A percentile compares a stretch with the other conserved stretches of the same genome.
Evolutionary conservation across 2,797 vertebrate genomes (phyloP).

Genomic region (Loriculus beryllinus): DNA sequence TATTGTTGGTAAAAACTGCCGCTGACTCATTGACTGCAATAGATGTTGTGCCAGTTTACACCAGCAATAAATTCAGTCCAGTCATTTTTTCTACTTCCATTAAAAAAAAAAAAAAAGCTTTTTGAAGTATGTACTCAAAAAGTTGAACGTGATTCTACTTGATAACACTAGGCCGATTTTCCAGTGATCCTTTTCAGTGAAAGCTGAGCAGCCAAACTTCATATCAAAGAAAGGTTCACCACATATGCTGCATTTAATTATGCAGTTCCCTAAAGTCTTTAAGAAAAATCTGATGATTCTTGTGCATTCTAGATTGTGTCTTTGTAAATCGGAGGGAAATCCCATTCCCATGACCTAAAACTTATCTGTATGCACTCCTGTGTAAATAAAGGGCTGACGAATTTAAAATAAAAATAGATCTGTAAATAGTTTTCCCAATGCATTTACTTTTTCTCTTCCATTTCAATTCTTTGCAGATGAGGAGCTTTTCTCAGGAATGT

Average conservation of each 20-base stretch:
- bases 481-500: slow-evolving; percentile 97
- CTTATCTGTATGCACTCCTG: background rate
- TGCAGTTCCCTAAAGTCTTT: background rate
- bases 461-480: slow-evolving; percentile 81
- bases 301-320: background rate
- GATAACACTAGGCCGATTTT: background rate
- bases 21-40: background rate
- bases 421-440: background rate
- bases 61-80: background rate
- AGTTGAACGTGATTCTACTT: background rate
- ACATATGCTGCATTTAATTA: background rate
- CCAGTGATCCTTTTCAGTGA: background rate
- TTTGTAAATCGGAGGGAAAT: background rate
- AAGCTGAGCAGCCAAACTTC: background rate
- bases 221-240: background rate
- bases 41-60: background rate
- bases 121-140: background rate
- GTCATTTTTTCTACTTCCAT: background rate
- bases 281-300: background rate
- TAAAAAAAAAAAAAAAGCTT: background rate
- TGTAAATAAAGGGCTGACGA: background rate
- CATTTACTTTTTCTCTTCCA: background rate
- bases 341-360: background rate
- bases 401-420: background rate
- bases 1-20: background rate